A percentile compares a stretch with the other conserved stretches of the same genome.
Evolutionary conservation across 2,113 vertebrate genomes (phyloP).

Genomic region (Halichoeres trimaculatus): DNA sequence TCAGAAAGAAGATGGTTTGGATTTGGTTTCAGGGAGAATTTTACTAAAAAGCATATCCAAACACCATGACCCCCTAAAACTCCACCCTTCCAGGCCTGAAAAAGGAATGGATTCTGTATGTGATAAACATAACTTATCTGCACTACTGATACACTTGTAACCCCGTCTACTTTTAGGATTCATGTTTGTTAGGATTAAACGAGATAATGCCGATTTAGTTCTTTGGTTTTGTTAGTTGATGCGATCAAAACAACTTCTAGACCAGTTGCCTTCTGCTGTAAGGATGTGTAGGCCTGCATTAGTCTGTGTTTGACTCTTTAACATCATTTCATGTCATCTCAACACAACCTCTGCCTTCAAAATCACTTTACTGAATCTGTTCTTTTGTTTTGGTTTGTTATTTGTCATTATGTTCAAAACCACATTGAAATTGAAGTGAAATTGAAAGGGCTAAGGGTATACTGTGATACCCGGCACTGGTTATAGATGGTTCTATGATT

Average conservation of each 20-base stretch:
- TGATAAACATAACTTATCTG: slow-evolving; percentile 75
- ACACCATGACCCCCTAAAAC: slow-evolving; percentile 16
- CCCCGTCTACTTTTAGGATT: slow-evolving; percentile 69
- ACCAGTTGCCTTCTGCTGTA: slow-evolving; percentile 73
- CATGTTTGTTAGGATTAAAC: slow-evolving; percentile 68
- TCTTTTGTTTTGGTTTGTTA: slow-evolving; percentile 23
- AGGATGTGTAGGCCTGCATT: slow-evolving; percentile 56
- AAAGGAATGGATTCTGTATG: slow-evolving; percentile 67
- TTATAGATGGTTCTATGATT: slow-evolving; percentile 57
- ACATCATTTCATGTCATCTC: slow-evolving; percentile 33
- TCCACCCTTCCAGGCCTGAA: slow-evolving; percentile 39
- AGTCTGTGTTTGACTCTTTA: slow-evolving; percentile 34
- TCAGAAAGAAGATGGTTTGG: slow-evolving; percentile 72
- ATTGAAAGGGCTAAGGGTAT: slow-evolving; percentile 68
- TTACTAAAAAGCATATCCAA: slow-evolving; percentile 71
- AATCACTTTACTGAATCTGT: slow-evolving; percentile 17
- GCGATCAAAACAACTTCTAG: slow-evolving; percentile 60
- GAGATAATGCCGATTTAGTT: slow-evolving; percentile 41
- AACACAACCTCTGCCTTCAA: slow-evolving; percentile 59
- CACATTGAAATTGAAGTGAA: slow-evolving; percentile 41
- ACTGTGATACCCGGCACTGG: slow-evolving; percentile 54
- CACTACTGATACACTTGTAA: slow-evolving; percentile 77
- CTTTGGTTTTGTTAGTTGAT: slow-evolving; percentile 57
- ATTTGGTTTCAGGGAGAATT: slow-evolving; percentile 79
- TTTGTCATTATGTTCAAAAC: slow-evolving; percentile 24